These are phyloP conservation scores for Gephyroberyx darwinii DNA, from an alignment of 2,797 vertebrate genomes.

Conservation along the genomic window DNA sequence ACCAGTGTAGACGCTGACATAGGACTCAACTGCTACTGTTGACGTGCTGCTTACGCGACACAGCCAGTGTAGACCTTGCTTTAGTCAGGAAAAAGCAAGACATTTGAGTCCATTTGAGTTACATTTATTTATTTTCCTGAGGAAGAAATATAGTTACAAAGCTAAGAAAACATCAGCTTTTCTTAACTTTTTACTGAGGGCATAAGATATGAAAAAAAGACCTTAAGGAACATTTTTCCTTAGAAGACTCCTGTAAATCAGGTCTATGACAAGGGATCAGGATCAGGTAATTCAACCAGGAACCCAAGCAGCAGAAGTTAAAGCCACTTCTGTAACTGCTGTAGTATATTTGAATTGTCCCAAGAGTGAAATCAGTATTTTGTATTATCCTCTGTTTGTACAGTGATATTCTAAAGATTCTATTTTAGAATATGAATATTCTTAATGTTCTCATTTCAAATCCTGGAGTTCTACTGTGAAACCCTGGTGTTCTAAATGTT, in stretches of 20 bases:
- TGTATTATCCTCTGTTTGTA: too few species aligned
- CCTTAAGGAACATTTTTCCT: background rate
- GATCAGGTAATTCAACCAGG: background rate
- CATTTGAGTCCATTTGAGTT: constrained; percentile 28
- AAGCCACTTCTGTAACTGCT: background rate
- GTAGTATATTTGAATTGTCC: background rate
- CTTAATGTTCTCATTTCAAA: too few species aligned
- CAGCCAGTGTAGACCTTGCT: too few species aligned
- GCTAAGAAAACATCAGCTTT: too few species aligned
- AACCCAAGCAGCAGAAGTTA: background rate
- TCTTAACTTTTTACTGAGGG: too few species aligned
- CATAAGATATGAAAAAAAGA: too few species aligned
- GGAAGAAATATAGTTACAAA: constrained; percentile 2
- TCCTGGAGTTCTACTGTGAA: too few species aligned
- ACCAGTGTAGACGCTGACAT: too few species aligned
- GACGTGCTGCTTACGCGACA: too few species aligned
- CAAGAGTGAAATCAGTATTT: background rate
- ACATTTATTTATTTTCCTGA: constrained; percentile 1
- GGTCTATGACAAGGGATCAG: background rate
- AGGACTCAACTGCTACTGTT: too few species aligned
- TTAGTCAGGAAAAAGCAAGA: background rate
- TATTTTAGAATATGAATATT: background rate
- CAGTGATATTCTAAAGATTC: background rate
- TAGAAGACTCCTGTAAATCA: background rate
- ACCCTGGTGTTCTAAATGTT: too few species aligned